Percentiles rank a stretch among this genome's conserved stretches.
These are phyloP conservation scores for Pocillopora grandis DNA, from an alignment of 92 coral and sea anemone genomes.

Conservation along the genomic window DNA sequence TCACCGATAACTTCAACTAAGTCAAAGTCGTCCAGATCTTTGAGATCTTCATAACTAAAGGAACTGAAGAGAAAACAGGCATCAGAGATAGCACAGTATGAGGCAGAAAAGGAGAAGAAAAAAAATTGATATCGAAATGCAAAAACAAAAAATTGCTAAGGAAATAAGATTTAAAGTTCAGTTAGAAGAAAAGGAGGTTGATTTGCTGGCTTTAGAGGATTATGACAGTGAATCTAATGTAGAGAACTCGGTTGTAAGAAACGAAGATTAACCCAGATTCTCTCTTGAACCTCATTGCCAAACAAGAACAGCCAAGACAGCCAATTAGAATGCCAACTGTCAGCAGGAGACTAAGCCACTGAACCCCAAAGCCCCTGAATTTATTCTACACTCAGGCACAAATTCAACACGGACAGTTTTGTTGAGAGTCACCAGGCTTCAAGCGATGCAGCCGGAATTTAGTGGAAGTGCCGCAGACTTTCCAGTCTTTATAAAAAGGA, in stretches of 20 bases:
- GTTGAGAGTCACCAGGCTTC: conserved; percentile 58
- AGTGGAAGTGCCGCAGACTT: no score
- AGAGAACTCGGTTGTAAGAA: background rate
- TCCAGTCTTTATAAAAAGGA: no score
- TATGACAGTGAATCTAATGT: background rate
- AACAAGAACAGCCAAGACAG: conserved; percentile 25
- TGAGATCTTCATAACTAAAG: conserved; percentile 5
- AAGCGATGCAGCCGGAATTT: conserved; percentile 19
- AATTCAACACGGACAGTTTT: conserved; percentile 24
- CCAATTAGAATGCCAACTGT: conserved; percentile 5
- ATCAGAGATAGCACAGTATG: conserved; percentile 37
- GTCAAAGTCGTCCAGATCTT: background rate
- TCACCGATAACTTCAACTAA: conserved; percentile 20
- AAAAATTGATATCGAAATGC: conserved; percentile 41
- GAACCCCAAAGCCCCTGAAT: background rate
- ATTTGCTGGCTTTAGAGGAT: background rate
- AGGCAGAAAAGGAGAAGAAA: conserved; percentile 51
- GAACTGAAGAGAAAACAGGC: conserved; percentile 46
- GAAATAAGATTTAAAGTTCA: conserved; percentile 31
- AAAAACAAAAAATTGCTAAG: conserved; percentile 21
- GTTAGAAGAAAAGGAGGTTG: conserved; percentile 16
- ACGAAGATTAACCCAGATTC: background rate
- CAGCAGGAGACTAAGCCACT: background rate
- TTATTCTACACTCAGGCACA: background rate
- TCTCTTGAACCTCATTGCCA: background rate